These are phyloP conservation scores for Seladonia tumulorum DNA, from an alignment of 2,888 invertebrate species.

Conservation along the genomic window DNA sequence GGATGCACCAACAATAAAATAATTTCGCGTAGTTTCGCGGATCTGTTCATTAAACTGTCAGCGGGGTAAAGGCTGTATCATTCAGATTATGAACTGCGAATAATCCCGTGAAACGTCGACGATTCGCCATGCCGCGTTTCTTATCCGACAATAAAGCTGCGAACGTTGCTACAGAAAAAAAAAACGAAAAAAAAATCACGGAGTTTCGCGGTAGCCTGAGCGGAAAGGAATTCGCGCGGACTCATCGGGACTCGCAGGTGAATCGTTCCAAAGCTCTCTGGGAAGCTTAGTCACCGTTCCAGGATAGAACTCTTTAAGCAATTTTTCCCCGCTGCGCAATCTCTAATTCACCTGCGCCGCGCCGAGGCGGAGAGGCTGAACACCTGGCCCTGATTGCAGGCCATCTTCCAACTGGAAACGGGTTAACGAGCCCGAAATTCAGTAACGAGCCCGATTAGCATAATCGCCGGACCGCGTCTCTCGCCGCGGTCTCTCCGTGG, in stretches of 20 bases:
- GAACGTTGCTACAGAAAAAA: not conserved
- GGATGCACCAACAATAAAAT: not conserved
- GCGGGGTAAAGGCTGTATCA: not conserved
- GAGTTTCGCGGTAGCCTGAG: not conserved
- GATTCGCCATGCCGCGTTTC: not conserved
- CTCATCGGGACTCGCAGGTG: not conserved
- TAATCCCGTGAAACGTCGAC: not conserved
- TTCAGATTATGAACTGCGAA: not conserved
- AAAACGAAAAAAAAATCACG: not conserved
- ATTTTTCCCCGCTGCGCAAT: not conserved
- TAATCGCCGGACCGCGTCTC: conserved; percentile 60
- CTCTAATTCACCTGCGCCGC: not conserved
- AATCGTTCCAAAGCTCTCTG: not conserved
- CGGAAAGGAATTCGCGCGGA: conserved; percentile 1
- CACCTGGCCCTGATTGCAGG: conserved; percentile 28
- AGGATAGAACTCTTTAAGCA: not conserved
- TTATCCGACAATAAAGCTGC: not conserved
- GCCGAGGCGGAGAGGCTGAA: conserved; percentile 11
- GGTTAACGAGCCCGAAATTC: conserved; percentile 56
- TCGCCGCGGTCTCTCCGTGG: conserved; percentile 28
- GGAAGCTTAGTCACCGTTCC: conserved; percentile 1
- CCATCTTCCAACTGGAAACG: conserved; percentile 28
- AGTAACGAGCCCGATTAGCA: conserved; percentile 52
- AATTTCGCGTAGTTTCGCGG: not conserved
- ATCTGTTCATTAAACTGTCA: not conserved